Evolutionary conservation across 1,140 invertebrate genomes (phyloP).

Genomic region (Lamellibrachia luymesi): DNA sequence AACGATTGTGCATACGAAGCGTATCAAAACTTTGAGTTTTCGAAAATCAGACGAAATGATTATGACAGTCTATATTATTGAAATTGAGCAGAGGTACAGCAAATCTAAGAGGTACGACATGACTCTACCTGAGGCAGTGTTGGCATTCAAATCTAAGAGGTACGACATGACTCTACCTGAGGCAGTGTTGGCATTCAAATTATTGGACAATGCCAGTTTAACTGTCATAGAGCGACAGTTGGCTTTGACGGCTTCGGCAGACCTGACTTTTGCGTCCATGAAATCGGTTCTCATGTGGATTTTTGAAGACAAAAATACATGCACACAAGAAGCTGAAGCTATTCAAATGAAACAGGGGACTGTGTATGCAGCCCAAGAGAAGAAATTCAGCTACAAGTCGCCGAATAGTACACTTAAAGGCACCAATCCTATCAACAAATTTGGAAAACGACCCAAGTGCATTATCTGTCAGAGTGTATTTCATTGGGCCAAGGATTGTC

Average conservation of each 20-base stretch:
- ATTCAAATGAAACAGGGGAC: too few relatives aligned
- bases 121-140: conserved; percentile 25
- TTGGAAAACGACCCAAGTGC: conserved; percentile 7
- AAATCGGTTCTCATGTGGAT: too few relatives aligned
- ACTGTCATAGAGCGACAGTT: conserved; percentile 25
- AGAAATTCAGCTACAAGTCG: background rate
- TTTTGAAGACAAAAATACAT: conserved; percentile 7
- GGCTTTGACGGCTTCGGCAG: conserved; percentile 27
- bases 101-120: conserved; percentile 29
- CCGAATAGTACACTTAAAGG: background rate
- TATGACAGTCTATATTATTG: conserved; percentile 30
- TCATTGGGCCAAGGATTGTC: conserved; percentile 22
- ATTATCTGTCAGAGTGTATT: conserved; percentile 9
- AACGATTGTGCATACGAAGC: conserved; percentile 22
- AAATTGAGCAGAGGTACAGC: conserved; percentile 15
- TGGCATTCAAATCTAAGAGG: conserved; percentile 29
- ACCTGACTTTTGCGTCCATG: too few relatives aligned
- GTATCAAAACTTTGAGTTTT: conserved; percentile 29
- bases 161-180: conserved; percentile 29
- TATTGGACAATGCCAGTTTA: conserved; percentile 28
- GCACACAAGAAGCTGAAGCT: too few relatives aligned
- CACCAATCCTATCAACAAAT: conserved; percentile 12
- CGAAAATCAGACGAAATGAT: conserved; percentile 17
- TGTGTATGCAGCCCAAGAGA: too few relatives aligned
- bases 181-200: conserved; percentile 28